A percentile compares a stretch with the other conserved stretches of the same genome.
phyloP scores from a whole-genome alignment of 2,113 vertebrate species.

The Leptocoma aspasia region DNA sequence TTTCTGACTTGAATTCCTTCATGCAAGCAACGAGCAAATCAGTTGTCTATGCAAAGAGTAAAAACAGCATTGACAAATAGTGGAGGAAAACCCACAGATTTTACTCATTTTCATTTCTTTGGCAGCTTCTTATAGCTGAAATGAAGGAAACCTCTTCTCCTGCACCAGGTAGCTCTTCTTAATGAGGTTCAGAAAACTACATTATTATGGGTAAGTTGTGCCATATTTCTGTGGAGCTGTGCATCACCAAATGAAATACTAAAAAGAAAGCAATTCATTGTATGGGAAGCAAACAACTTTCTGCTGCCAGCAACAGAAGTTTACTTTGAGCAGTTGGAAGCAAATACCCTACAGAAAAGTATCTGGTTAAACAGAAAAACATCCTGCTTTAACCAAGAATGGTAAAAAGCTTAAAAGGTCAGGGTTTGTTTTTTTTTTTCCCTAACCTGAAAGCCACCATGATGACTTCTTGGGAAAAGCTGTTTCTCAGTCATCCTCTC shows the following conservation, averaged over 20 bases:
- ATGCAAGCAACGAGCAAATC: slow-evolving; percentile 48
- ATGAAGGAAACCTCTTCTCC: background rate
- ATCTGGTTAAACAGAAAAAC: slow-evolving; percentile 17
- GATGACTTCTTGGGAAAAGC: background rate
- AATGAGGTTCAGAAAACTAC: background rate
- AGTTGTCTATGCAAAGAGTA: slow-evolving; percentile 43
- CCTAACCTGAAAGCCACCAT: background rate
- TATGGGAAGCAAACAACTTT: slow-evolving; percentile 37
- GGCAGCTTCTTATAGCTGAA: slow-evolving; percentile 24
- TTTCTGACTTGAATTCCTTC: slow-evolving; percentile 55
- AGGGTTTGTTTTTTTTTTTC: accelerated
- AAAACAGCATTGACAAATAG: slow-evolving; percentile 47
- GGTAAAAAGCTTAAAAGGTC: background rate
- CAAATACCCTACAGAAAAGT: slow-evolving; percentile 26
- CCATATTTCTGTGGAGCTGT: background rate
- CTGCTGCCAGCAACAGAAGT: slow-evolving; percentile 36
- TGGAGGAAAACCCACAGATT: background rate
- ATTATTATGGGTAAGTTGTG: background rate
- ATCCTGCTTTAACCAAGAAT: slow-evolving; percentile 16
- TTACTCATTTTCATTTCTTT: slow-evolving; percentile 50
- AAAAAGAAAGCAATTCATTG: slow-evolving; percentile 49
- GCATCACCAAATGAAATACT: background rate
- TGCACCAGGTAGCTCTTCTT: slow-evolving; percentile 16
- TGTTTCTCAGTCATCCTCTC: background rate
- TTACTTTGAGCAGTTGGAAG: slow-evolving; percentile 30